A percentile compares a stretch with the other conserved stretches of the same genome.
Evolutionary conservation across 2,797 vertebrate species (phyloP).

Genomic region (Hemibagrus guttatus): DNA sequence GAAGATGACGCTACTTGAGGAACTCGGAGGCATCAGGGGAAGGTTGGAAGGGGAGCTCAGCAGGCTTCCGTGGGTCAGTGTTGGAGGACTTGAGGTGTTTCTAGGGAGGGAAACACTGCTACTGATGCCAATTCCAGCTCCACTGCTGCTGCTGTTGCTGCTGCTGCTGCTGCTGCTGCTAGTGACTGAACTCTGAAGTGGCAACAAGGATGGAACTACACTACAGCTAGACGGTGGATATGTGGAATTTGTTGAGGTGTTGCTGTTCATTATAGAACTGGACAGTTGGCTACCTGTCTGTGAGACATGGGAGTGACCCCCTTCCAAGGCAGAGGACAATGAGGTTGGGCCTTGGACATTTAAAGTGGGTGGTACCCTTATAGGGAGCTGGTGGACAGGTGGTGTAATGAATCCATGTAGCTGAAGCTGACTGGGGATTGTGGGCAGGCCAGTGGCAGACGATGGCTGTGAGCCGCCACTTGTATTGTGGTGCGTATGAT

Average conservation of each 20-base stretch:
- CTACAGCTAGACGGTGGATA: conserved; percentile 72
- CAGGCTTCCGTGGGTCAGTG: conserved; percentile 84
- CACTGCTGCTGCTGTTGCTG: conserved; percentile 62
- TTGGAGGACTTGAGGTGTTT: conserved; percentile 83
- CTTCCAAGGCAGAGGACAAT: conserved; percentile 78
- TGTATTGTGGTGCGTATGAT: conserved; percentile 66
- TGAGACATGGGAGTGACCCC: conserved; percentile 78
- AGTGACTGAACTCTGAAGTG: conserved; percentile 73
- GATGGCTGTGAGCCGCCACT: conserved; percentile 69
- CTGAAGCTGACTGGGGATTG: conserved; percentile 83
- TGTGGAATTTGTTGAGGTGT: conserved; percentile 75
- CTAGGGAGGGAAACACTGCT: conserved; percentile 78
- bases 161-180: conserved; percentile 68
- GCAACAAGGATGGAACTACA: conserved; percentile 75
- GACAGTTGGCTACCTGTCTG: conserved; percentile 81
- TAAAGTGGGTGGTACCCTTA: conserved; percentile 79
- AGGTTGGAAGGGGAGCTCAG: conserved; percentile 87
- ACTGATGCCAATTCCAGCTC: conserved; percentile 63
- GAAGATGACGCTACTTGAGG: conserved; percentile 96
- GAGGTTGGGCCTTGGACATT: conserved; percentile 73
- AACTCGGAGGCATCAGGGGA: conserved; percentile 97
- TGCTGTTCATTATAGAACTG: conserved; percentile 74
- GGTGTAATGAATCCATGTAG: conserved; percentile 86
- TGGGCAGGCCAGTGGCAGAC: conserved; percentile 71
- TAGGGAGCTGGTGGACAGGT: conserved; percentile 84